Evolutionary conservation across 2,113 vertebrate genomes (phyloP).

Genomic region (Anhinga rufa): DNA sequence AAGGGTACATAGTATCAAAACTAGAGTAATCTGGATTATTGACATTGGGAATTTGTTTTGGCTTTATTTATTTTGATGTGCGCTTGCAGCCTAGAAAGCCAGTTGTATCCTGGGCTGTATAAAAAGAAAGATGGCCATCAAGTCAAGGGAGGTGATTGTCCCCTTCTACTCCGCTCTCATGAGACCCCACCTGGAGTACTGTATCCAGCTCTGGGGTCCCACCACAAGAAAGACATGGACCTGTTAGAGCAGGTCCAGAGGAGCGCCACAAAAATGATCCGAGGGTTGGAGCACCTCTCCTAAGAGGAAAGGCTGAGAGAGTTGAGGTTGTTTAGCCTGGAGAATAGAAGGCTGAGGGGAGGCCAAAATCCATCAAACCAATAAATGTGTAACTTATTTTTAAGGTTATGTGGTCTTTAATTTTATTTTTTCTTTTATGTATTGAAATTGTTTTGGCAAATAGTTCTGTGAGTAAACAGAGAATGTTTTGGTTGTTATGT

Average conservation of each 20-base stretch:
- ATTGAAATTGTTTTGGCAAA: background rate
- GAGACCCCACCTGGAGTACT: background rate
- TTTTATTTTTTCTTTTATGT: background rate
- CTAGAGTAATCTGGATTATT: background rate
- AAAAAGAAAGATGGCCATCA: background rate
- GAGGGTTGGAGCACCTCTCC: background rate
- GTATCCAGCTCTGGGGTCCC: background rate
- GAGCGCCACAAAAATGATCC: background rate
- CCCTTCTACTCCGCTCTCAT: background rate
- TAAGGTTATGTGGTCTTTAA: background rate
- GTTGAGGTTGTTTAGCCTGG: background rate
- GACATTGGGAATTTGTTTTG: background rate
- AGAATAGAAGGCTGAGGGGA: background rate
- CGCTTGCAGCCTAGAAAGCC: background rate
- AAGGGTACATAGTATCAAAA: background rate
- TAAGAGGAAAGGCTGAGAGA: background rate
- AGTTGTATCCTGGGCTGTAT: background rate
- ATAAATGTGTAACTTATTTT: background rate
- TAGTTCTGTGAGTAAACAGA: background rate
- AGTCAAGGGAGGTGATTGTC: background rate
- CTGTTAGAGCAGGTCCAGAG: fast-evolving
- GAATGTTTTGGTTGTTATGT: background rate
- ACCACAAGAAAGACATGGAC: background rate
- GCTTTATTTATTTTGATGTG: background rate
- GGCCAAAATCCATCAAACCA: background rate